Percentiles rank a stretch among this genome's conserved stretches.
Conservation (phyloP, 2,888 invertebrate genomes). For the Azorinus chamasolen region DNA sequence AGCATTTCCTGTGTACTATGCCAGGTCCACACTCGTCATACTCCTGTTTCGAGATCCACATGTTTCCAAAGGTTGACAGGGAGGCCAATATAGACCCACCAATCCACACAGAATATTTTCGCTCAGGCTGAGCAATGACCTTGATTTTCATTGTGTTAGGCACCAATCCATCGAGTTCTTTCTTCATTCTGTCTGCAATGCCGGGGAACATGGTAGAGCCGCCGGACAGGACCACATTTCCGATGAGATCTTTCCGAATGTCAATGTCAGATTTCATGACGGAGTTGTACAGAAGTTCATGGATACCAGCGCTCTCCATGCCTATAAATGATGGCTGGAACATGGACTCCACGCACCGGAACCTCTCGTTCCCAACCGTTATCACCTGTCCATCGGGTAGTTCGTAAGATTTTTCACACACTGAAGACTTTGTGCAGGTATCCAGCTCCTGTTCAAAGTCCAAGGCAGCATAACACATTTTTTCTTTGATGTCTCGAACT, state of each 20-base stretch:
- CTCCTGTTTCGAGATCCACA: constrained; percentile 86
- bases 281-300: constrained; percentile 66
- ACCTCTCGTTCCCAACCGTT: constrained; percentile 84
- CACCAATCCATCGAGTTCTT: constrained; percentile 70
- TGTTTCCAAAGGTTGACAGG: constrained; percentile 56
- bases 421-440: constrained; percentile 76
- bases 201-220: constrained; percentile 81
- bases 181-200: constrained; percentile 70
- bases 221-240: constrained; percentile 70
- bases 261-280: constrained; percentile 66
- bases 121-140: constrained; percentile 69
- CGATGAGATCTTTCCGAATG: constrained; percentile 63
- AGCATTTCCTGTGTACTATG: constrained; percentile 97
- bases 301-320: constrained; percentile 45
- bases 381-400: constrained; percentile 84
- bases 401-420: constrained; percentile 82
- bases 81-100: constrained; percentile 67
- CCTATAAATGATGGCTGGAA: constrained; percentile 85
- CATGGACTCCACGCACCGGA: constrained; percentile 80
- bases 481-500: constrained; percentile 69
- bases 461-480: constrained; percentile 68
- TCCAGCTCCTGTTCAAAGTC: constrained; percentile 74
- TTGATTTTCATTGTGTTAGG: constrained; percentile 67
- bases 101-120: constrained; percentile 86
- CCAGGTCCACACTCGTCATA: constrained; percentile 98